Percentiles rank a stretch among this genome's conserved stretches.
These are phyloP conservation scores for Sebastes taczanowskii DNA, from an alignment of 2,797 vertebrate species.

Conservation along the genomic window DNA sequence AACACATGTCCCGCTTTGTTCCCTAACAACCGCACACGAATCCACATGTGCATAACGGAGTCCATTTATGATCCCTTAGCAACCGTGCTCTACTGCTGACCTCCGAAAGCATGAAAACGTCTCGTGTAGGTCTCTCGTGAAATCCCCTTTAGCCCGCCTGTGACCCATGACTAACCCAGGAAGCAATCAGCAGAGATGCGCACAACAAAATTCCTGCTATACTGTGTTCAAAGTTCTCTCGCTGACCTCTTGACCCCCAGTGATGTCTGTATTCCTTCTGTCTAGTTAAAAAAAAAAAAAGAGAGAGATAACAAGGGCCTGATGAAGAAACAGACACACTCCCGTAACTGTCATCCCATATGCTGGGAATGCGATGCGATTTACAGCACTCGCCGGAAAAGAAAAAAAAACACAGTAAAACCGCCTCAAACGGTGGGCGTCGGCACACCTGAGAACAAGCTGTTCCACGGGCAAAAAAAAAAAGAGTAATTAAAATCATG, in stretches of 20 bases:
- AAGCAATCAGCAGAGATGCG: conserved; percentile 34
- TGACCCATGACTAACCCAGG: conserved; percentile 41
- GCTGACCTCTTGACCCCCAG: conserved; percentile 41
- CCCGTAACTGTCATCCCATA: conserved; percentile 47
- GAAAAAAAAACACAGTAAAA: conserved; percentile 22
- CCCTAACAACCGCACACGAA: conserved; percentile 34
- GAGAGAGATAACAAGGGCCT: conserved; percentile 26
- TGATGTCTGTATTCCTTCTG: conserved; percentile 33
- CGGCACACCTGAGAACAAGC: conserved; percentile 49
- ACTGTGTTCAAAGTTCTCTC: conserved; percentile 14
- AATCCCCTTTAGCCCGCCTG: conserved; percentile 1
- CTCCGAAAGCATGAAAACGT: conserved; percentile 3
- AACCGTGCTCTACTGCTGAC: neutral
- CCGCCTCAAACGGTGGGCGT: conserved; percentile 1
- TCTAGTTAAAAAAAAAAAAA: conserved; percentile 24
- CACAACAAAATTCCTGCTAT: conserved; percentile 23
- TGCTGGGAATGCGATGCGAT: conserved; percentile 49
- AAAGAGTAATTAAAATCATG: conserved; percentile 38
- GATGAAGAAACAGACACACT: conserved; percentile 50
- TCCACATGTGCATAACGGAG: neutral
- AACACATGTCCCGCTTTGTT: conserved; percentile 33
- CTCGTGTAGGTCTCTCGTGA: conserved; percentile 1
- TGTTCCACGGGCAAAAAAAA: conserved; percentile 21
- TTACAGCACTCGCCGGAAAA: conserved; percentile 25
- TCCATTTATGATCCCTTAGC: conserved; percentile 8